Conservation (phyloP, 2,797 vertebrate species). For the Furcifer pardalis region DNA sequence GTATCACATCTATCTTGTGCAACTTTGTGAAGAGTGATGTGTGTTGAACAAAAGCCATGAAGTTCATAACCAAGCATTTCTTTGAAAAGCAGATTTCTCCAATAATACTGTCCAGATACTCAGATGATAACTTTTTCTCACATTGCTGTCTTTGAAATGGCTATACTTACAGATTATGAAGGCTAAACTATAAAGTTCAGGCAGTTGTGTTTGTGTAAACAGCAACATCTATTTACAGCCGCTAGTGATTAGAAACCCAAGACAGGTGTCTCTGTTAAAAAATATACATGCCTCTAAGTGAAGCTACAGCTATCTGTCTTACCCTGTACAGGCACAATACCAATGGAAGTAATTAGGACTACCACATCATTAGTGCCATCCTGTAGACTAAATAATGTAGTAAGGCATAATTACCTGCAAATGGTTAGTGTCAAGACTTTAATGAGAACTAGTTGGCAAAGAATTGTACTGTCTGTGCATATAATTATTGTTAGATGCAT, state of each 20-base stretch:
- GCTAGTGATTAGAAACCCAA: neutral
- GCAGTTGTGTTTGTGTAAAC: neutral
- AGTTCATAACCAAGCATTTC: slow-evolving; percentile 36
- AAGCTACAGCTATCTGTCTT: slow-evolving; percentile 31
- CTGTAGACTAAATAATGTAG: slow-evolving; percentile 41
- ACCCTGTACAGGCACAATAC: slow-evolving; percentile 28
- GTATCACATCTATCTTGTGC: neutral
- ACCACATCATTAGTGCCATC: slow-evolving; percentile 39
- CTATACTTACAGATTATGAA: neutral
- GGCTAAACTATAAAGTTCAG: slow-evolving; percentile 19
- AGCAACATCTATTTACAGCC: neutral
- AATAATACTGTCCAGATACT: slow-evolving; percentile 13
- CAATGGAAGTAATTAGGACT: slow-evolving; percentile 46
- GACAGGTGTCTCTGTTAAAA: neutral
- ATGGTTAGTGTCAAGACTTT: slow-evolving; percentile 54
- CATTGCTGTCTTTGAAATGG: slow-evolving; percentile 28
- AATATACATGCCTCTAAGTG: slow-evolving; percentile 20
- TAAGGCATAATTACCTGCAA: slow-evolving; percentile 44
- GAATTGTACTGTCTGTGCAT: slow-evolving; percentile 43
- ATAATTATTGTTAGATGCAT: slow-evolving; percentile 35
- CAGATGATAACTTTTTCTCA: slow-evolving; percentile 18
- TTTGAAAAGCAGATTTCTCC: slow-evolving; percentile 25
- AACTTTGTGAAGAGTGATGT: neutral
- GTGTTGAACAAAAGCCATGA: neutral
- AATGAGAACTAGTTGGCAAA: slow-evolving; percentile 34